Evolutionary conservation across 2,888 invertebrate species (phyloP).

Genomic region (Macrophya annulata): DNA sequence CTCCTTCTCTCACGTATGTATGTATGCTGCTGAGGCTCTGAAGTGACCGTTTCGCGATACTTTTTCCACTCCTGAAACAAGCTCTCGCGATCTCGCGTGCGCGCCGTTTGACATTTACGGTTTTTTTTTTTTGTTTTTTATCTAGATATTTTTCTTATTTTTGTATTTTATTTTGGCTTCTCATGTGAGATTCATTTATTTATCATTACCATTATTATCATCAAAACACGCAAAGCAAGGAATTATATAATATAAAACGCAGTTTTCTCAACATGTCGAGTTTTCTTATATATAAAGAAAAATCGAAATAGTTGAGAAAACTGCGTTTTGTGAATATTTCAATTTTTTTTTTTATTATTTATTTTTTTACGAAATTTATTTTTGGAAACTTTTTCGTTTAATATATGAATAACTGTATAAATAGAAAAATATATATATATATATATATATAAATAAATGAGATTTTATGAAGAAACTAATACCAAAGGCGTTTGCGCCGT

Average conservation of each 20-base stretch:
- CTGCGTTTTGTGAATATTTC: neutral
- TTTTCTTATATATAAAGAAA: no score
- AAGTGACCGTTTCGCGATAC: conserved; percentile 44
- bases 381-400: neutral
- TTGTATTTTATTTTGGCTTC: neutral
- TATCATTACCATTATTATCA: neutral
- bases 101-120: conserved; percentile 11
- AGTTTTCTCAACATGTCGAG: no score
- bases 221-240: neutral
- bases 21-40: neutral
- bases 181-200: neutral
- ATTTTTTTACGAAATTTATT: neutral
- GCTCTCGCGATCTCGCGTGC: conserved; percentile 35
- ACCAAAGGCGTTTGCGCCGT: conserved; percentile 64
- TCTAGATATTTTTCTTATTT: neutral
- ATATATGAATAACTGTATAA: no score
- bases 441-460: neutral
- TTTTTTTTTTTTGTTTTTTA: neutral
- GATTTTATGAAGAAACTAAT: conserved; percentile 19
- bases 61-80: conserved; percentile 29
- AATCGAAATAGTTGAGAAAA: neutral
- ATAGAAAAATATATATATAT: neutral
- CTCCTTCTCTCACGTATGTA: conserved; percentile 43
- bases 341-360: neutral
- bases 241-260: no score